Base-by-base conservation (phyloP, 1,140 invertebrate species). In the Theocolax elegans region DNA sequence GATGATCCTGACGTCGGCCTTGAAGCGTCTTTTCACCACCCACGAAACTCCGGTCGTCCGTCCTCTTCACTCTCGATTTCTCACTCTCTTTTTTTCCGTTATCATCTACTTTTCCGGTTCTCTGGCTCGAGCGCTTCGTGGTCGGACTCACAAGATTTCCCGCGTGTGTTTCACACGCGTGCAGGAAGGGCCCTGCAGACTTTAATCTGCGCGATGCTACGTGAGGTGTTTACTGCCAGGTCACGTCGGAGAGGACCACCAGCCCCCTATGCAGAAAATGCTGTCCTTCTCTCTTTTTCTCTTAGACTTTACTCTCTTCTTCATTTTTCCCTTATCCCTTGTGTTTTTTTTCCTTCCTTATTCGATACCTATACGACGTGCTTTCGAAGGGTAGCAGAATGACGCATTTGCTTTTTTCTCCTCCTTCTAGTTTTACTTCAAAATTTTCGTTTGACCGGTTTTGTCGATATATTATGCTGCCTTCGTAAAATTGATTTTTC, bases 171-270 rank as follows among this genome's bases (percentile, higher is more conserved):
- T 21, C 2, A 51, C 19, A 9, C 9, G 23, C 51, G 29, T 29
- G 31, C 31, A 35, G 10, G 31, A 35, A 35, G 31, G 46, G 53
- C 38, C 8, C 46, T 48, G 35, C 17, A 64, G 64, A 72, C 76
- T 81, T 81, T 81, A 81, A 81, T 81, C 80, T 80, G 76, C 73
- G 74, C 73, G 74, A 77, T 73, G 76, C 72, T 79, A 79, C 77
- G 79, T 80, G 78, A 81, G 76, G 73, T 79, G 76, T 79, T 80
- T 81, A 77, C 75, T 44, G 31, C 19, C 23, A 59, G 40, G 56
- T 59, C 51, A 54, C 29, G 51, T 54, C 51, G 44, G 44, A 48
- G 13, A 35, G 31, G 4, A 35, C 4, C 31, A 8, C n/a, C 51
- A 29, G 25, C n/a, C 51, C 51, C 51, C 51, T 54, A 54, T 54